A percentile compares a stretch with the other conserved stretches of the same genome.
Conservation (phyloP, 2,797 vertebrate species). For the Microcaecilia unicolor region DNA sequence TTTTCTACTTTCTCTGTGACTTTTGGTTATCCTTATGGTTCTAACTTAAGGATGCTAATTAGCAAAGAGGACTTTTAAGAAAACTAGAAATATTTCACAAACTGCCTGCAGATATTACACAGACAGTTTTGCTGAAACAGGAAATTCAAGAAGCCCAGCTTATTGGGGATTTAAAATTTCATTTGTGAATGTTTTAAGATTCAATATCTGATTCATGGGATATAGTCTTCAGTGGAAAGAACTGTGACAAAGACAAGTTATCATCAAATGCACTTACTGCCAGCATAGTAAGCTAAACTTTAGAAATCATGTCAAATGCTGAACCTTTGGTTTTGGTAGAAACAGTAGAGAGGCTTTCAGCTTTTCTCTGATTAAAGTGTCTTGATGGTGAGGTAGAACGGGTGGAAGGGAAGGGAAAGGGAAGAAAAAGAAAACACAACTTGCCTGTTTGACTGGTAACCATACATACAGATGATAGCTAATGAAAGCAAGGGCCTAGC, state of each 20-base stretch:
- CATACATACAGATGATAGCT: too few species aligned
- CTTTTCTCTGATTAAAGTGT: too few species aligned
- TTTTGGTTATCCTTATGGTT: slow-evolving; percentile 58
- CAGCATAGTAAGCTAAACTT: too few species aligned
- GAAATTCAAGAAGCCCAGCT: slow-evolving; percentile 66
- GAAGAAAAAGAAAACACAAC: too few species aligned
- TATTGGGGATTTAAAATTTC: slow-evolving; percentile 54
- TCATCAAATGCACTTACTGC: slow-evolving; percentile 5
- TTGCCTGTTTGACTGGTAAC: too few species aligned
- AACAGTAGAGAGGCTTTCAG: too few species aligned
- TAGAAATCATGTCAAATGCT: too few species aligned
- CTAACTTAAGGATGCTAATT: slow-evolving; percentile 51
- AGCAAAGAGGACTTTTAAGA: slow-evolving; percentile 50
- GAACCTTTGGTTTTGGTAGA: too few species aligned
- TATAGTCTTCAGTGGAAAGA: slow-evolving; percentile 10
- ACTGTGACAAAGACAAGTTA: slow-evolving; percentile 15
- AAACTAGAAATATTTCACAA: slow-evolving; percentile 50
- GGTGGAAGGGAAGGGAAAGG: too few species aligned
- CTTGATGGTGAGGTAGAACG: too few species aligned
- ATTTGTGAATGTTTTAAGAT: slow-evolving; percentile 44
- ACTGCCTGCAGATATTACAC: slow-evolving; percentile 37
- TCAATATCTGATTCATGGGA: slow-evolving; percentile 32
- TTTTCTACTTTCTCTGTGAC: slow-evolving; percentile 63
- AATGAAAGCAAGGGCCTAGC: too few species aligned
- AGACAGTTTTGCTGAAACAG: slow-evolving; percentile 57